Percentiles rank a stretch among this genome's conserved stretches.
Conservation (phyloP, 2,888 invertebrate genomes). For the Dimorphilus gyrociliatus region DNA sequence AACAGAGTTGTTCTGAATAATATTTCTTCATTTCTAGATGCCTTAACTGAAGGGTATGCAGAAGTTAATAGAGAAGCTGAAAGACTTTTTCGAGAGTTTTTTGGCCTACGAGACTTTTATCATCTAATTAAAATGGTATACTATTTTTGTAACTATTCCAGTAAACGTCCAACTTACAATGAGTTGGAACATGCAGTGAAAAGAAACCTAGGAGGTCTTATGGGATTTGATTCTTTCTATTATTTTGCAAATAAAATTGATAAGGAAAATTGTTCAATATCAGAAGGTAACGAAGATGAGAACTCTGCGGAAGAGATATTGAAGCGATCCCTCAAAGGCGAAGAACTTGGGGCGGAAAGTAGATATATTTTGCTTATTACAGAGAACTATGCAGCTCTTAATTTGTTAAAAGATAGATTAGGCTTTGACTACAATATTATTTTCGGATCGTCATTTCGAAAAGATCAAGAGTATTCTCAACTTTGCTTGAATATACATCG, state of each 20-base stretch:
- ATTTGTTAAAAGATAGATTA: slow-evolving; percentile 24
- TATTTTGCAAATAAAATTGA: slow-evolving; percentile 12
- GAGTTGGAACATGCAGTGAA: slow-evolving; percentile 18
- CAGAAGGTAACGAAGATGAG: too few relatives aligned
- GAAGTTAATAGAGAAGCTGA: slow-evolving; percentile 16
- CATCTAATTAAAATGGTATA: slow-evolving; percentile 23
- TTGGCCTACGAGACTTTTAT: slow-evolving; percentile 29
- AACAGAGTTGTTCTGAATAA: slow-evolving; percentile 8
- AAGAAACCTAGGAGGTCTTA: slow-evolving; percentile 27
- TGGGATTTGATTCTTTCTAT: slow-evolving; percentile 16
- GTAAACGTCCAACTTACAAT: slow-evolving; percentile 12
- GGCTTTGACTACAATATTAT: slow-evolving; percentile 16
- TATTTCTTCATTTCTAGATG: slow-evolving; percentile 13
- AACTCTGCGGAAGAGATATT: too few relatives aligned
- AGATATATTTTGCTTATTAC: slow-evolving; percentile 28
- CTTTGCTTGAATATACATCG: slow-evolving; percentile 30
- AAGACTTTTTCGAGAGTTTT: slow-evolving; percentile 20
- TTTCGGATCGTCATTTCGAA: slow-evolving; percentile 28
- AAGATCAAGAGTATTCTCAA: slow-evolving; percentile 28
- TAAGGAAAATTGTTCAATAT: too few relatives aligned
- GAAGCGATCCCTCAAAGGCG: too few relatives aligned
- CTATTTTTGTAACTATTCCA: slow-evolving; percentile 14
- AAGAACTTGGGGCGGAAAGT: too few relatives aligned
- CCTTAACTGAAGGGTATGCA: slow-evolving; percentile 20
- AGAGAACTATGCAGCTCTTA: slow-evolving; percentile 28